A percentile compares a stretch with the other conserved stretches of the same genome.
Conservation (phyloP, 2,113 vertebrate species). For the Campylomormyrus tamandua region DNA sequence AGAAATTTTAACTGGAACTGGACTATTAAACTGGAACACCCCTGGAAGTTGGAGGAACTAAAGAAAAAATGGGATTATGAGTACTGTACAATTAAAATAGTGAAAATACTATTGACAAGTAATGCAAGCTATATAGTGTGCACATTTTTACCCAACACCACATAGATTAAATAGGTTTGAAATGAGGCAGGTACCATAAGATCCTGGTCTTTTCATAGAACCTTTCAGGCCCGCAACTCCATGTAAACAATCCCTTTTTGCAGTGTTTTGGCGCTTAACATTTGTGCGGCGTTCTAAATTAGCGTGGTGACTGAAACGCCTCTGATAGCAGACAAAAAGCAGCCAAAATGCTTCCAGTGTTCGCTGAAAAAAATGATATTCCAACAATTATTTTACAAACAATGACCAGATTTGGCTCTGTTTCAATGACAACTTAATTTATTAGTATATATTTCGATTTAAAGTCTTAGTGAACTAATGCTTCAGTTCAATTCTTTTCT, state of each 20-base stretch:
- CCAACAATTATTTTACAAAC: background rate
- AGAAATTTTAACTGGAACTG: background rate
- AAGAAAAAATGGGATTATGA: background rate
- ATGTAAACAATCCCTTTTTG: background rate
- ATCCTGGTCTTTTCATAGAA: background rate
- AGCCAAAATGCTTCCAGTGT: background rate
- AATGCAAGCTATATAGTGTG: background rate
- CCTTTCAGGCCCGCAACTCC: background rate
- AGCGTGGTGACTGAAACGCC: background rate
- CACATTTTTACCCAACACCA: background rate
- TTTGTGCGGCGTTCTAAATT: background rate
- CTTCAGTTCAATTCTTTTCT: background rate
- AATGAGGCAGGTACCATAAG: background rate
- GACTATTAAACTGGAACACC: no score
- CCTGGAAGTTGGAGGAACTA: background rate
- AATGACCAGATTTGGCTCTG: background rate
- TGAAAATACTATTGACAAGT: background rate
- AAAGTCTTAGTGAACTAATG: background rate
- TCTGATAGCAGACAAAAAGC: background rate
- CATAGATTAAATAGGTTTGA: background rate
- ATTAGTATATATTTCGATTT: background rate
- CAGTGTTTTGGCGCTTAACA: background rate
- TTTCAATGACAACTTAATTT: background rate
- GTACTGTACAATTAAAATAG: background rate
- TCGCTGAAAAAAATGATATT: background rate